A percentile compares a stretch with the other conserved stretches of the same genome.
These are phyloP conservation scores for Pithys albifrons DNA, from an alignment of 2,113 vertebrate genomes.

Conservation along the genomic window DNA sequence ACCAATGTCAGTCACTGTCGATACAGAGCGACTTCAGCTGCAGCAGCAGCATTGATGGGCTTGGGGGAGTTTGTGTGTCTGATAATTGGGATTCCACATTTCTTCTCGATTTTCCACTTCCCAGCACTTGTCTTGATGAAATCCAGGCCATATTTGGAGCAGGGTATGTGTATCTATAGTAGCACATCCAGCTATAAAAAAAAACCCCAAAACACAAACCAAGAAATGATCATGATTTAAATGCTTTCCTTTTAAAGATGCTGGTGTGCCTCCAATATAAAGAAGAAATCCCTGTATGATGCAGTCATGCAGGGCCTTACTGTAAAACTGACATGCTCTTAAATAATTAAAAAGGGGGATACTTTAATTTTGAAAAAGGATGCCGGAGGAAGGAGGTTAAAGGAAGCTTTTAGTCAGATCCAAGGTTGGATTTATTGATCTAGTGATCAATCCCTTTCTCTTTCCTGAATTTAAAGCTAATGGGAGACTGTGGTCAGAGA, in stretches of 20 bases:
- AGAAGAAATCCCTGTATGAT: conserved; percentile 56
- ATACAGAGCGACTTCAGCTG: not conserved
- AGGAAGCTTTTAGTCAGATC: conserved; percentile 81
- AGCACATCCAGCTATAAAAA: not conserved
- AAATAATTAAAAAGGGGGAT: conserved; percentile 76
- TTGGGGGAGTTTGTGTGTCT: not conserved
- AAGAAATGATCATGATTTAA: not conserved
- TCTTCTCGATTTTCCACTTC: not conserved
- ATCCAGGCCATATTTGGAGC: not conserved
- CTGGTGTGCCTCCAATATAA: not conserved
- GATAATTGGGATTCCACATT: not conserved
- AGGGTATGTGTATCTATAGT: not conserved
- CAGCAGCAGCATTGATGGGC: not conserved
- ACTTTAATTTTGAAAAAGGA: conserved; percentile 76
- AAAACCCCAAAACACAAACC: accelerated
- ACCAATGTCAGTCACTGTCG: not conserved
- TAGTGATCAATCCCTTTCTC: conserved; percentile 77
- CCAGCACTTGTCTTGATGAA: not conserved
- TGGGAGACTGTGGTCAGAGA: conserved; percentile 73
- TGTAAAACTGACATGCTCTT: conserved; percentile 66
- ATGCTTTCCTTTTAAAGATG: conserved; percentile 17
- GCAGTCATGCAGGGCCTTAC: conserved; percentile 41
- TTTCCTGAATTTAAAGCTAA: conserved; percentile 80
- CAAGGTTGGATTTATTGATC: conserved; percentile 85
- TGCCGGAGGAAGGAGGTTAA: conserved; percentile 78